Percentiles rank a stretch among this genome's conserved stretches.
Conservation (phyloP, 2,888 invertebrate genomes). For the Nomada hirtipes region DNA sequence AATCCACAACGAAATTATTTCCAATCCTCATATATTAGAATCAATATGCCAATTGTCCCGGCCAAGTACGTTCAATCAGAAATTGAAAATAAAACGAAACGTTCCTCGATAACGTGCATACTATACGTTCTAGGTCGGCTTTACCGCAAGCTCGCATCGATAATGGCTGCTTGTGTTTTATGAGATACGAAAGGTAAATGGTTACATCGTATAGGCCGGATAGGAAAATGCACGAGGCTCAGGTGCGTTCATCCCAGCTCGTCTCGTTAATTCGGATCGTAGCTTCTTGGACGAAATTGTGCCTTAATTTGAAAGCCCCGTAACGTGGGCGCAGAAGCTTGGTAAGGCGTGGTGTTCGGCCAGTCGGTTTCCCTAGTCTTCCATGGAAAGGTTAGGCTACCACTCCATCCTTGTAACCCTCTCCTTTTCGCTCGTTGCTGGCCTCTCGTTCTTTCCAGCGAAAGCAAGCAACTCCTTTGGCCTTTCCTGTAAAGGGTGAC, state of each 20-base stretch:
- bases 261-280: conserved; percentile 74
- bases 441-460: conserved; percentile 52
- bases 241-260: conserved; percentile 63
- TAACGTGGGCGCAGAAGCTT: conserved; percentile 67
- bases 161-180: background rate
- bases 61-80: too few species aligned
- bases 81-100: too few species aligned
- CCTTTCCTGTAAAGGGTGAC: conserved; percentile 80
- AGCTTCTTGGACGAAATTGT: conserved; percentile 79
- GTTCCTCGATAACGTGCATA: background rate
- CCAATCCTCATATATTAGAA: too few species aligned
- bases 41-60: too few species aligned
- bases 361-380: conserved; percentile 69
- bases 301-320: conserved; percentile 81
- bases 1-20: too few species aligned
- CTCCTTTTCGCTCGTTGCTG: conserved; percentile 3
- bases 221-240: conserved; percentile 45
- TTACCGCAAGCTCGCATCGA: background rate
- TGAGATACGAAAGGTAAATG: background rate
- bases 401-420: conserved; percentile 21
- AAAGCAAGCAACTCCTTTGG: conserved; percentile 78
- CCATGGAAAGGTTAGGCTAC: conserved; percentile 64
- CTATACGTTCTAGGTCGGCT: background rate
- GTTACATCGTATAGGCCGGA: conserved; percentile 25
- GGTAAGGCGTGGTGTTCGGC: conserved; percentile 76